These are phyloP conservation scores for Trogon surrucura DNA, from an alignment of 2,113 vertebrate genomes.

Conservation along the genomic window DNA sequence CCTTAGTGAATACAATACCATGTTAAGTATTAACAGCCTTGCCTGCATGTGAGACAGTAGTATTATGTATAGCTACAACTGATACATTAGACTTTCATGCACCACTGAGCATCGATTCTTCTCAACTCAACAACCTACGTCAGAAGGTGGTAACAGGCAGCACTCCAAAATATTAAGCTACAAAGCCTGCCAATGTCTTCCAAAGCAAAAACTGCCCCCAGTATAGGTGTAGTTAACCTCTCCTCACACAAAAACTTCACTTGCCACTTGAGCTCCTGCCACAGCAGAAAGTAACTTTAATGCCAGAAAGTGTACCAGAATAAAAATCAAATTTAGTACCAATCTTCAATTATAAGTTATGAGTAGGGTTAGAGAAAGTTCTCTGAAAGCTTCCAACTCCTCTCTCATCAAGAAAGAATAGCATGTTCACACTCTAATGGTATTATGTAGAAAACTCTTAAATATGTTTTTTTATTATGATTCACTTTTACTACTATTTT, in stretches of 20 bases:
- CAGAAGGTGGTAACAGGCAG: constrained; percentile 28
- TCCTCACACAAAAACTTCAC: not conserved
- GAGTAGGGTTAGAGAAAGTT: not conserved
- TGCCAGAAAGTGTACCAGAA: not conserved
- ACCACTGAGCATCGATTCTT: constrained; percentile 13
- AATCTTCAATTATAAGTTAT: not conserved
- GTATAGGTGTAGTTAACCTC: constrained; percentile 28
- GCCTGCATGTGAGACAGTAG: not conserved
- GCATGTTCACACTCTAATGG: not conserved
- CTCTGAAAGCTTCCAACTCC: not conserved
- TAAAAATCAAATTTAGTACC: not conserved
- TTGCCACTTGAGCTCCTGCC: not conserved
- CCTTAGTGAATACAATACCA: not conserved
- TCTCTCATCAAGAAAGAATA: rapidly evolving
- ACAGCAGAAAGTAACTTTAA: not conserved
- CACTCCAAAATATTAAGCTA: constrained; percentile 42
- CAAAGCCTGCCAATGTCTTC: constrained; percentile 31
- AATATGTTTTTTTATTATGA: not conserved
- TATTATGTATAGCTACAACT: not conserved
- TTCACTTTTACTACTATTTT: not conserved
- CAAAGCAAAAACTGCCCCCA: not conserved
- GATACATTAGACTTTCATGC: not conserved
- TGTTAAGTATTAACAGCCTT: constrained; percentile 43
- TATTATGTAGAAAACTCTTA: not conserved
- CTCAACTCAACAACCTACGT: not conserved